Conservation (phyloP, 2,888 invertebrate species). For the Harpalus rubripes region DNA sequence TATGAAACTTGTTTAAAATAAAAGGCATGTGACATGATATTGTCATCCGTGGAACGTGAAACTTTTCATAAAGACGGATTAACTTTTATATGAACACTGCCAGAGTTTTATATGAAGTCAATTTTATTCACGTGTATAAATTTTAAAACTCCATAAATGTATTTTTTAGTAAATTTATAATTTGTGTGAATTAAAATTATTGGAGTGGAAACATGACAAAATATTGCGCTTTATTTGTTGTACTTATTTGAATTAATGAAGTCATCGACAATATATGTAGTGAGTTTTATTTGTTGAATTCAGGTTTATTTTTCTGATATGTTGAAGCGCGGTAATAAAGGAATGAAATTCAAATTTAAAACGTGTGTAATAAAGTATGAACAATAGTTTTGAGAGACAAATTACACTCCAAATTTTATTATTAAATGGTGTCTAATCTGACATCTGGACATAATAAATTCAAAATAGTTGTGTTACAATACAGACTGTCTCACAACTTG, state of each 20-base stretch:
- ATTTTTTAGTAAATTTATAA: constrained; percentile 20
- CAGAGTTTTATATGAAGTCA: not conserved
- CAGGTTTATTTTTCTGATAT: not conserved
- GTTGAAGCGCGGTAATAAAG: not conserved
- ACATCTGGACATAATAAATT: too few species aligned
- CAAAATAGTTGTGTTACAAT: too few species aligned
- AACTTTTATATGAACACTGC: constrained; percentile 8
- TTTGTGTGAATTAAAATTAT: constrained; percentile 22
- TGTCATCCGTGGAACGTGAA: not conserved
- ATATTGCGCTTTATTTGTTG: not conserved
- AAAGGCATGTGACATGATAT: constrained; percentile 5
- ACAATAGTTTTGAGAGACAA: too few species aligned
- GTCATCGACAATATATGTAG: not conserved
- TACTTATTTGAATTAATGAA: constrained; percentile 13
- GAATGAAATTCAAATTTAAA: not conserved
- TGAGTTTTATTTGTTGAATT: not conserved
- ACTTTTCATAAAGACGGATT: constrained; percentile 28
- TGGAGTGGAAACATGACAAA: constrained; percentile 12
- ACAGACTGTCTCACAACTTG: too few species aligned
- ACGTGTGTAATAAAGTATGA: too few species aligned
- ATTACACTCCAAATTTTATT: too few species aligned
- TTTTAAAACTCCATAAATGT: constrained; percentile 9
- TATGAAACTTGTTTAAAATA: constrained; percentile 2
- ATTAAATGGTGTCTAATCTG: too few species aligned
- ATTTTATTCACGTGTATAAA: constrained; percentile 8